Conservation (phyloP, 2,113 vertebrate genomes). For the Oriolus oriolus region DNA sequence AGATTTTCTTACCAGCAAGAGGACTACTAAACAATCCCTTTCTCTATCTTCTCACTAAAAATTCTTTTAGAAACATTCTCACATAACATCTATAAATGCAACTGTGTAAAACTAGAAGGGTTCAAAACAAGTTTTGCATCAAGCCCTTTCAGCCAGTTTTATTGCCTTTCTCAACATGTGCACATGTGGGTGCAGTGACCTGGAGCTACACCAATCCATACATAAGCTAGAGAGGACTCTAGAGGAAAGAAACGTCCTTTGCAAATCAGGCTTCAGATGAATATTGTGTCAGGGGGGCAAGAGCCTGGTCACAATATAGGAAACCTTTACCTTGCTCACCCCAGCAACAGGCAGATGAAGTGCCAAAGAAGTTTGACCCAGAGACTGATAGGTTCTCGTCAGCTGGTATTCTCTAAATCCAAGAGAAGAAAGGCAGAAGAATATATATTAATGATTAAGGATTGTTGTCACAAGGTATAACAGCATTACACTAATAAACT, state of each 20-base stretch:
- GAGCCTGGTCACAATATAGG: background rate
- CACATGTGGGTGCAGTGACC: background rate
- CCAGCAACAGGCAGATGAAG: background rate
- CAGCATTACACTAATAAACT: background rate
- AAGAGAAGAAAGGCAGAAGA: background rate
- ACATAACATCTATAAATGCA: background rate
- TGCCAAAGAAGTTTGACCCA: background rate
- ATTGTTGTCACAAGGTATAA: background rate
- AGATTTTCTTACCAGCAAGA: background rate
- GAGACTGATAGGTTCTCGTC: background rate
- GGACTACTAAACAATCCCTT: background rate
- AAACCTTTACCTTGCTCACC: background rate
- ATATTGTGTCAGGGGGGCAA: fast-evolving
- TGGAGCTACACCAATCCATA: background rate
- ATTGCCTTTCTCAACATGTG: background rate
- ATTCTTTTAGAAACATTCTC: background rate
- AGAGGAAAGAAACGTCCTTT: background rate
- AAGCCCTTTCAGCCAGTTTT: background rate
- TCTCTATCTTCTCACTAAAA: background rate
- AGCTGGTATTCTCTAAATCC: background rate
- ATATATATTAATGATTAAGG: background rate
- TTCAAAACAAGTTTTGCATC: background rate
- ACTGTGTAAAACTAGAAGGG: background rate
- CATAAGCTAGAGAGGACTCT: background rate
- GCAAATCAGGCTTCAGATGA: background rate